A percentile compares a stretch with the other conserved stretches of the same genome.
phyloP scores from a whole-genome alignment of 2,888 invertebrate genomes.

The Agapostemon virescens region DNA sequence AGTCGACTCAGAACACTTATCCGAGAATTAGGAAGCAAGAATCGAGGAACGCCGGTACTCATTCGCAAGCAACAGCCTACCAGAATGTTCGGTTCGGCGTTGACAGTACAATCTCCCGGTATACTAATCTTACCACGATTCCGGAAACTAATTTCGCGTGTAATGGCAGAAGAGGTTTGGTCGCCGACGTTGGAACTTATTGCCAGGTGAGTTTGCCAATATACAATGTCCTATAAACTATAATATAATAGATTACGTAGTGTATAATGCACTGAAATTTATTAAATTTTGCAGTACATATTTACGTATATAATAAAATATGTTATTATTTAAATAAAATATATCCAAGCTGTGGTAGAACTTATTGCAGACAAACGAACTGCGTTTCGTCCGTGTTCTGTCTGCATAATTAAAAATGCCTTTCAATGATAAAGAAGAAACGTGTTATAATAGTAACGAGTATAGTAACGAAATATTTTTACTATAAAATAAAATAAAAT shows the following conservation, averaged over 20 bases:
- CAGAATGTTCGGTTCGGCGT: conserved; percentile 33
- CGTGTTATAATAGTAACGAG: too few species aligned
- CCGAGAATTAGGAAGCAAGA: conserved; percentile 19
- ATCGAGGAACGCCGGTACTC: conserved; percentile 6
- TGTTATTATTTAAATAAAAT: neutral
- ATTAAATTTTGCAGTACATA: too few species aligned
- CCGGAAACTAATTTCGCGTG: conserved; percentile 91
- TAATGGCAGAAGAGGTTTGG: conserved; percentile 89
- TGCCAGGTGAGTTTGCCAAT: conserved; percentile 85
- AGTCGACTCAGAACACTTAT: conserved; percentile 32
- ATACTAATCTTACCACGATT: conserved; percentile 76
- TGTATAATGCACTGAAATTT: neutral
- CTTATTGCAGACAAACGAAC: neutral
- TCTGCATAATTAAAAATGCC: too few species aligned
- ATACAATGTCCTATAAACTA: neutral
- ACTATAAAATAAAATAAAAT: too few species aligned
- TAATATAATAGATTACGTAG: neutral
- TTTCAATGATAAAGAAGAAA: too few species aligned
- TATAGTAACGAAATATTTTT: too few species aligned
- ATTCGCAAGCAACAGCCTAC: conserved; percentile 11
- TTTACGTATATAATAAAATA: too few species aligned
- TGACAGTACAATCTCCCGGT: conserved; percentile 43
- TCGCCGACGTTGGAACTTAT: conserved; percentile 91
- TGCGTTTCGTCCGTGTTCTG: too few species aligned
- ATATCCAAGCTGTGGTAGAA: neutral